Base-by-base conservation (phyloP, 2,113 vertebrate genomes). In the Romanogobio albipinnatus region DNA sequence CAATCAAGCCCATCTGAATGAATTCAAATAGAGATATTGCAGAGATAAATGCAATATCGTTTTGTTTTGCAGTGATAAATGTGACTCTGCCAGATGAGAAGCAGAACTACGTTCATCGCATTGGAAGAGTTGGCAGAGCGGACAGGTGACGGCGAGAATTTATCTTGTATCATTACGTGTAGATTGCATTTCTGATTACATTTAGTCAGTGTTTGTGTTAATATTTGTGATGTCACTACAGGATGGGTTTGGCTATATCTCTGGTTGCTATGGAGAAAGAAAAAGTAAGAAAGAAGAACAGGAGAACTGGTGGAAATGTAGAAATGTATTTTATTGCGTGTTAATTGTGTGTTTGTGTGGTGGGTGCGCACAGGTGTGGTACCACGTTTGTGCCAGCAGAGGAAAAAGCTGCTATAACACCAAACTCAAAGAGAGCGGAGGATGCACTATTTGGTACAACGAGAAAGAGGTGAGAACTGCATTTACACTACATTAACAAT, bases 361-460 rank as follows among this genome's bases (percentile, higher is more conserved):
- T 33, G 43, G 17, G 17, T 86, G 49, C 74, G 77, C 88, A 6
- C 87, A 99, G 98, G 98, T 99, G 82, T 99, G 98, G 98, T 99
- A 99, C 91, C 98, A 99, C 0, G 96, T 97, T 1, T 99, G 98
- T 75, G 83, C 95, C 14, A 99, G 93, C 92, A 94, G 97, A 90
- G 98, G 98, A 33, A 95, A 97, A 90, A 96, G 96, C 0, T 99
- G 98, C 91, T 96, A 97, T 0, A 99, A 99, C 90, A 99, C 98
- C 3, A 94, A 94, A 6, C 95, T 99, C 87, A 99, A 99, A 91
- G 97, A 99, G 14, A 96, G 98, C 0, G 98, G 98, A 5, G 98
- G 98, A 26, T 99, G 98, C 87, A 99, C 98, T 85, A 99, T 99
- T 90, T 99, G 98, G 98, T 99, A 99, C 95, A 99, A 99, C 1